Base-by-base conservation (phyloP, 2,113 vertebrate genomes). In the Acanthisitta chloris region DNA sequence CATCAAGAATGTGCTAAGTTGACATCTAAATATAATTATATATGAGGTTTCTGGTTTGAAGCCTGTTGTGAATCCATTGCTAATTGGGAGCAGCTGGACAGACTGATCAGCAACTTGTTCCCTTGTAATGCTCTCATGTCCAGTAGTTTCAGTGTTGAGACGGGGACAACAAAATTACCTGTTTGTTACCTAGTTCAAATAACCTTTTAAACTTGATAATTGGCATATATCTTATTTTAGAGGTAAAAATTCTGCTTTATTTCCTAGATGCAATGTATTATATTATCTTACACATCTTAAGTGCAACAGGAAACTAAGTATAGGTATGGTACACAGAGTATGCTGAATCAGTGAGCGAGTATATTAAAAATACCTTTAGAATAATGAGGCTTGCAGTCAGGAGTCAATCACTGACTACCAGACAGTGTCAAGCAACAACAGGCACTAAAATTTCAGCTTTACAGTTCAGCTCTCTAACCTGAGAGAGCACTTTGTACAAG, bases 171-270 rank as follows among this genome's bases (percentile, higher is more conserved):
- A 94, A 93, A 97, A 88, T 85, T 95, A 38, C 88, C 96, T 17
- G 87, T 96, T 96, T 70, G 33, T 57, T 96, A 88, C 82, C 94
- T 89, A 87, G 38, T 86, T 97, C 67, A 92, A 92, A 95, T 59
- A 94, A 95, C 29, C 54, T 91, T 94, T 95, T 81, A 90, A 96
- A 86, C 55, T 86, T 95, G 74, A 48, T 92, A 97, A 94, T 91
- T 65, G 55, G 42, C 48, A 69, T 57, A 26, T 91, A 84, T 81
- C 49, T 97, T 94, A 85, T 93, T 97, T 96, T 77, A 95, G 79
- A 96, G 70, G 70, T 76, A 81, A 92, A 97, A 96, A 79, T 96
- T 94, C 84, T 96, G 24, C 71, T 90, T 94, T 64, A 79, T 88
- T 94, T 81, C 81, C 72, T 73, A 81, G 65, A 77, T 89, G 52